These are phyloP conservation scores for Hemicentrotus pulcherrimus DNA, from an alignment of 35 echinoderm and acorn worm species.

Conservation along the genomic window DNA sequence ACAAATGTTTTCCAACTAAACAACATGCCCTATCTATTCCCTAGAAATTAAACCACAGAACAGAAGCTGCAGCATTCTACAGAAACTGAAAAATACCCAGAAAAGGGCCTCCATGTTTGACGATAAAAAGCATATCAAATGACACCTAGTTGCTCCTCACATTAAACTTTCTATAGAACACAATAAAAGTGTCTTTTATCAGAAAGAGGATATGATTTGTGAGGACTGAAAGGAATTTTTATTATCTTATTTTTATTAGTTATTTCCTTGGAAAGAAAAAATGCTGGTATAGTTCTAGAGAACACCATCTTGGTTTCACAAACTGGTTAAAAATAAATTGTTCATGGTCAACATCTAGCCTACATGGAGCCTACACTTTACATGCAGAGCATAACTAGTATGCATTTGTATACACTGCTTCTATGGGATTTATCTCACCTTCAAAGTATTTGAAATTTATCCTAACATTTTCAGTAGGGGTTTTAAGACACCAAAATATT, in stretches of 20 bases:
- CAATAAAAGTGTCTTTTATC: neutral
- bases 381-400: no score
- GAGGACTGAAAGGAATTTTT: slow-evolving; percentile 5
- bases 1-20: neutral
- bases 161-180: neutral
- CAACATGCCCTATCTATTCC: neutral
- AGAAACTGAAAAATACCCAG: slow-evolving; percentile 1
- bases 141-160: neutral
- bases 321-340: neutral
- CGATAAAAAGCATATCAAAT: slow-evolving; percentile 6
- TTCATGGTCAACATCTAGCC: no score
- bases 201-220: slow-evolving; percentile 2
- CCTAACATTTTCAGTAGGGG: neutral
- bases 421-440: neutral
- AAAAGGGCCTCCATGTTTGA: neutral
- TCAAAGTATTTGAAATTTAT: neutral
- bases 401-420: neutral
- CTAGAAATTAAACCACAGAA: neutral
- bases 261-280: neutral
- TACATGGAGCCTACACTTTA: no score
- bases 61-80: neutral
- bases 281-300: neutral
- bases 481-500: neutral
- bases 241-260: neutral
- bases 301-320: neutral